These are phyloP conservation scores for Eleginops maclovinus DNA, from an alignment of 2,113 vertebrate genomes.

Conservation along the genomic window DNA sequence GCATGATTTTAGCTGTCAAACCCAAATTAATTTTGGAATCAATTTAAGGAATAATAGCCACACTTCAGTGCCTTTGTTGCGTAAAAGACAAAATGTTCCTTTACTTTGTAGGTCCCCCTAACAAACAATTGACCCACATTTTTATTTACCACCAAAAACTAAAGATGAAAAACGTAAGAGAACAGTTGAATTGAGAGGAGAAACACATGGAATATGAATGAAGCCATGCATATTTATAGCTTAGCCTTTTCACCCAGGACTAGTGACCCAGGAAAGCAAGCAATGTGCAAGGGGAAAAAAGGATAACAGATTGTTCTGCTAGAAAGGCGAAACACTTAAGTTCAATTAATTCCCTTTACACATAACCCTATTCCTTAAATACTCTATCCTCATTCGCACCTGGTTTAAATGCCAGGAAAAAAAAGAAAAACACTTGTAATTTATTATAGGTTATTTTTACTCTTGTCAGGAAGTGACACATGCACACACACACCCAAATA, in stretches of 20 bases:
- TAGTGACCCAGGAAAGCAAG: slow-evolving; percentile 38
- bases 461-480: background rate
- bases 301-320: slow-evolving; percentile 42
- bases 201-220: slow-evolving; percentile 14
- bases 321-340: slow-evolving; percentile 30
- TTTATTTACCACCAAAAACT: background rate
- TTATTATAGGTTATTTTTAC: slow-evolving; percentile 25
- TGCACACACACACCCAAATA: background rate
- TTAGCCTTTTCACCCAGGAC: slow-evolving; percentile 22
- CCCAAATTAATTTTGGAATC: background rate
- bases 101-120: background rate
- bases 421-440: background rate
- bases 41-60: background rate
- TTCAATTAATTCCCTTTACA: slow-evolving; percentile 43
- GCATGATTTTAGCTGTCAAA: too few relatives aligned
- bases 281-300: slow-evolving; percentile 23
- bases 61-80: background rate
- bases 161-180: background rate
- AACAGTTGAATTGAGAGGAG: slow-evolving; percentile 2
- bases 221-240: slow-evolving; percentile 39
- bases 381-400: background rate
- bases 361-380: slow-evolving; percentile 5
- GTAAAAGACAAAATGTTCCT: background rate
- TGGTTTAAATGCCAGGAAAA: slow-evolving; percentile 3
- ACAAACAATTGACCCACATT: background rate